phyloP scores from a whole-genome alignment of 2,888 invertebrate species.

The Candidula unifasciata region DNA sequence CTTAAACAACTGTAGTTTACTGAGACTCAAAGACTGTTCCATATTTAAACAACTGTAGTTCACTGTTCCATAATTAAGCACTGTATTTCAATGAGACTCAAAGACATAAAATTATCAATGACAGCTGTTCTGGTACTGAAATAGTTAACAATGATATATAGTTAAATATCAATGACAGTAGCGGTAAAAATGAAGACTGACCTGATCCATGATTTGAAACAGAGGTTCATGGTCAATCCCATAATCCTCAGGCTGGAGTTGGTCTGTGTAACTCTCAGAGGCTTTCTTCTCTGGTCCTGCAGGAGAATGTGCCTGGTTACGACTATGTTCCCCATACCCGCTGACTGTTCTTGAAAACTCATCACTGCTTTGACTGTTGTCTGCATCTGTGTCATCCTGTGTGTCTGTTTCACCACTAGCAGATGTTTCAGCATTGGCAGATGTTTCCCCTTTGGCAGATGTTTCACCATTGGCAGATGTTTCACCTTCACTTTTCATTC shows the following conservation, averaged over 20 bases:
- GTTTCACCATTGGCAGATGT: background rate
- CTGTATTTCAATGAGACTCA: too few relatives aligned
- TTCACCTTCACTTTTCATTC: background rate
- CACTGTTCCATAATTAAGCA: too few relatives aligned
- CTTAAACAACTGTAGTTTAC: too few relatives aligned
- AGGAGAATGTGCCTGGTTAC: background rate
- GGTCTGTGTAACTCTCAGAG: background rate
- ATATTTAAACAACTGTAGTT: too few relatives aligned
- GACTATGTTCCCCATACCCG: too few relatives aligned
- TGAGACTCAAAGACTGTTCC: too few relatives aligned
- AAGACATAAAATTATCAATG: too few relatives aligned
- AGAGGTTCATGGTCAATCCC: background rate
- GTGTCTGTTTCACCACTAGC: background rate
- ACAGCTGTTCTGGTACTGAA: too few relatives aligned
- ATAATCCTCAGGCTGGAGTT: conserved; percentile 44
- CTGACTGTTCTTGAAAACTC: background rate
- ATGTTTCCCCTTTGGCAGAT: background rate
- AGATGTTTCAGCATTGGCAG: background rate
- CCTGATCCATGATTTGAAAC: conserved; percentile 23
- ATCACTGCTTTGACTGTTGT: background rate
- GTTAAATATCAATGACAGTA: too few relatives aligned
- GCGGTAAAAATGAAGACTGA: conserved; percentile 10
- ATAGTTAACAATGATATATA: too few relatives aligned
- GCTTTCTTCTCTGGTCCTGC: background rate
- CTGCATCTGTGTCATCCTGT: background rate